Conservation (phyloP, 2,797 vertebrate species). For the Lindbergichthys nudifrons region DNA sequence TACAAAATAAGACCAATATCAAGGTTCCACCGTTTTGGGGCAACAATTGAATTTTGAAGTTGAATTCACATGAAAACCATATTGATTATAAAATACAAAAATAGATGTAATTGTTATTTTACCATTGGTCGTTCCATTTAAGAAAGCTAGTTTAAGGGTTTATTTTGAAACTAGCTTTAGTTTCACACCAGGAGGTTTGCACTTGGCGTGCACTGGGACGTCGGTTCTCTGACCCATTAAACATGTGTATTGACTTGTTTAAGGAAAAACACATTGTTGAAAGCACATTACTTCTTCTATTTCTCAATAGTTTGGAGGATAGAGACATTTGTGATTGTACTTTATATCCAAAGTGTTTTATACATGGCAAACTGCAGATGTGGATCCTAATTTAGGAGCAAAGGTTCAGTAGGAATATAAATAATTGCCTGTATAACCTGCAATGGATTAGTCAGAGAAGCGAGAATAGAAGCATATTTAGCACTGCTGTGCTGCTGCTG, state of each 20-base stretch:
- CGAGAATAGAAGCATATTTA: conserved; percentile 66
- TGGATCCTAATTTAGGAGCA: background rate
- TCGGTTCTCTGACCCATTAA: too few relatives aligned
- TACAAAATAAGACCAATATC: background rate
- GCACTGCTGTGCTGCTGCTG: conserved; percentile 50
- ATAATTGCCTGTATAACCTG: conserved; percentile 68
- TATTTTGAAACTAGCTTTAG: too few relatives aligned
- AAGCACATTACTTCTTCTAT: background rate
- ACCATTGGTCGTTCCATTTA: background rate
- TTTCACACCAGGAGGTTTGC: too few relatives aligned
- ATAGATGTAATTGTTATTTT: background rate
- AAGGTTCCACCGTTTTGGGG: background rate
- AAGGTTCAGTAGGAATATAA: conserved; percentile 48
- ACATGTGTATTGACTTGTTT: background rate
- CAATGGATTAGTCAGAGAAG: conserved; percentile 67
- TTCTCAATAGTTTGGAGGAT: too few relatives aligned
- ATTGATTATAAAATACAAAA: background rate
- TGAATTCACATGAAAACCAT: background rate
- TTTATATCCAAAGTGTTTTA: background rate
- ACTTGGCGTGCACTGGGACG: too few relatives aligned
- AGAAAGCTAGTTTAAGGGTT: background rate
- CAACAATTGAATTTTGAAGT: background rate
- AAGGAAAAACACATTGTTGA: background rate
- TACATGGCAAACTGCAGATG: conserved; percentile 2
- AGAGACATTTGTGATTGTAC: background rate